Percentiles rank a stretch among this genome's conserved stretches.
Evolutionary conservation across 2,888 invertebrate species (phyloP).

Genomic region (Lepas anatifera): DNA sequence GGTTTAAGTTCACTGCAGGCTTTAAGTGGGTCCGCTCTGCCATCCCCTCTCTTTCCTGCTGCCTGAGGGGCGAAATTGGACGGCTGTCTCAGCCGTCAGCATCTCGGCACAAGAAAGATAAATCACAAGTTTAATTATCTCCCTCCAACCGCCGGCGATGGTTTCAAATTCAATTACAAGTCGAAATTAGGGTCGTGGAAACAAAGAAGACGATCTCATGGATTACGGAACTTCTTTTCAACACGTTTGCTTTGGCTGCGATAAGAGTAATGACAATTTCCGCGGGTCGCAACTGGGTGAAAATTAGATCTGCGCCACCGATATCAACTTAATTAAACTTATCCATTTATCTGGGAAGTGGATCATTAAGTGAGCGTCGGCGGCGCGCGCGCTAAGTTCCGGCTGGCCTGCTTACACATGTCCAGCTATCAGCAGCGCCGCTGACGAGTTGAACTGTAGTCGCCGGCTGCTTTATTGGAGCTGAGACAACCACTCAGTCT

Average conservation of each 20-base stretch:
- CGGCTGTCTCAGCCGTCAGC: neutral
- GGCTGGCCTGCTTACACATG: neutral
- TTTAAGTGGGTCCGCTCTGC: no score
- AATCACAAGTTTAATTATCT: constrained; percentile 3
- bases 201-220: neutral
- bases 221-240: constrained; percentile 5
- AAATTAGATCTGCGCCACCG: neutral
- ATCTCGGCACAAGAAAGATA: neutral
- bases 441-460: neutral
- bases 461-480: neutral
- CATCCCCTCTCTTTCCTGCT: no score
- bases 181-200: constrained; percentile 3
- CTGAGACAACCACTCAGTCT: neutral
- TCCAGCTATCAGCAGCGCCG: neutral
- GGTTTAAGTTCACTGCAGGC: no score
- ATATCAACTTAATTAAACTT: constrained; percentile 12
- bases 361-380: constrained; percentile 2
- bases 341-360: constrained; percentile 11
- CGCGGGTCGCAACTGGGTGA: neutral
- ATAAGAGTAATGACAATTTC: constrained; percentile 1
- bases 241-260: neutral
- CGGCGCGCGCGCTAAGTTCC: neutral
- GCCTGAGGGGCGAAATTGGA: no score
- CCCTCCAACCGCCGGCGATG: neutral
- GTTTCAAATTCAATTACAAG: constrained; percentile 9